Evolutionary conservation across 2,797 vertebrate genomes (phyloP), one percentile per base, ranked within the genome.

Genomic region (Botia almorhae): DNA sequence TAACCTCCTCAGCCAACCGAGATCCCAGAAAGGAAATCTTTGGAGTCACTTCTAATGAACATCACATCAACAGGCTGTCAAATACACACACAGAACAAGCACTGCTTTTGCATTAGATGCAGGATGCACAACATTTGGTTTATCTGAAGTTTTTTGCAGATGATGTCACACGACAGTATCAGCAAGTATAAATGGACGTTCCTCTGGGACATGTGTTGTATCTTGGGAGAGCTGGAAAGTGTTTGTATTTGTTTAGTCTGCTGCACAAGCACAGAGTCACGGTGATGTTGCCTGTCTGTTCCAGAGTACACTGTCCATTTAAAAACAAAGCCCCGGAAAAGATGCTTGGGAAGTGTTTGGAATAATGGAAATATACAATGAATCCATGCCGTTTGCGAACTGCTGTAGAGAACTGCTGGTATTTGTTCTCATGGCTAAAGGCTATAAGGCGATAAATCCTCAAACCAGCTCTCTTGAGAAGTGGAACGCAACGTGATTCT

Each of bases 231-330:
- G 17, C 50, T 56, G 63, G 36, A 76, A 33, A 29, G 67, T 64
- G 61, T 64, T 64, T 64, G 64, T 60, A 48, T 69, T 69, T 77
- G 65, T 77, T 77, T 48, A 69, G 36, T 58, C 65, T 46, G 21
- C 26, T n/a, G 14, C 17, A 55, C 1, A 69, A 58, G 51, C 33
- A 68, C 12, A 58, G 10, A 56, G 16, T 10, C 61, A 36, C n/a
- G 29, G 26, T 17, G 26, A 64, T 36, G 61, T 64, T 63, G 8
- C 13, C 26, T 36, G n/a, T 17, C 33, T 39, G 33, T 69, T 77
- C 39, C 26, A 56, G 3, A 77, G 23, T 4, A n/a, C 0, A 58
- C 11, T 19, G 6, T 43, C 7, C 68, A 12, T 36, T 29, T 77
- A 12, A 69, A 19, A 46, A 19, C 36, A 19, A 46, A 58, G 36